A percentile compares a stretch with the other conserved stretches of the same genome.
Evolutionary conservation across 2,888 invertebrate genomes (phyloP).

Genomic region (Hypomecis atomaria): DNA sequence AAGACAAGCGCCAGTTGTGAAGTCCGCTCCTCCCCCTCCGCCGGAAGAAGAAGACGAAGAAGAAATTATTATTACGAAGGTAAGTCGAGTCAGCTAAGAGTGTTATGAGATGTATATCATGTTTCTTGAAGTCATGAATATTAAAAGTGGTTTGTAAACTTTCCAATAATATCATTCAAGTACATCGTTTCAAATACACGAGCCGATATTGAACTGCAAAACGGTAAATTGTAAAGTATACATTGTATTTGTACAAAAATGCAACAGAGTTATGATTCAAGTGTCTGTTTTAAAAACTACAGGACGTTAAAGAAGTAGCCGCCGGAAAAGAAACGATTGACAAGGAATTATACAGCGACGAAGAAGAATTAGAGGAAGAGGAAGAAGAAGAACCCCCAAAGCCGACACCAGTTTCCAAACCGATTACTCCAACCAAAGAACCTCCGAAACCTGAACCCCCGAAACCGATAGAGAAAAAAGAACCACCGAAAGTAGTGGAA

Average conservation of each 20-base stretch:
- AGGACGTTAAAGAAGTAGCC: constrained; percentile 49
- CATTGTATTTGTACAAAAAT: too few species aligned
- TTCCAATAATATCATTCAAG: too few species aligned
- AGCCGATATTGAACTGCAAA: too few species aligned
- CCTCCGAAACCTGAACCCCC: constrained; percentile 39
- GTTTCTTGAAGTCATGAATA: not conserved
- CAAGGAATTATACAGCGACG: constrained; percentile 72
- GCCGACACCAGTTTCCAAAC: constrained; percentile 5
- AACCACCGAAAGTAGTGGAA: constrained; percentile 36
- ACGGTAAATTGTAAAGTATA: too few species aligned
- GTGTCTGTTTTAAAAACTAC: constrained; percentile 29
- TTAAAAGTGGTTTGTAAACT: too few species aligned
- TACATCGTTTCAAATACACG: too few species aligned
- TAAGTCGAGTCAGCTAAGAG: constrained; percentile 37
- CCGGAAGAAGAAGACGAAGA: constrained; percentile 58
- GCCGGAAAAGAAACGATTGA: constrained; percentile 49
- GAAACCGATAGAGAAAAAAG: constrained; percentile 35
- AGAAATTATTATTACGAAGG: constrained; percentile 48
- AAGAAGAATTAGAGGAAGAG: constrained; percentile 66
- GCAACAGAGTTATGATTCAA: too few species aligned
- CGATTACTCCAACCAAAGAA: constrained; percentile 40
- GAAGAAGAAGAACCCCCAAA: constrained; percentile 50
- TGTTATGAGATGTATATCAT: not conserved
- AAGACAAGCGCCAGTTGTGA: constrained; percentile 46
- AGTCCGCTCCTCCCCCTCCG: constrained; percentile 48